Evolutionary conservation across 2,888 invertebrate species (phyloP).

Genomic region (Rotaria sp.): DNA sequence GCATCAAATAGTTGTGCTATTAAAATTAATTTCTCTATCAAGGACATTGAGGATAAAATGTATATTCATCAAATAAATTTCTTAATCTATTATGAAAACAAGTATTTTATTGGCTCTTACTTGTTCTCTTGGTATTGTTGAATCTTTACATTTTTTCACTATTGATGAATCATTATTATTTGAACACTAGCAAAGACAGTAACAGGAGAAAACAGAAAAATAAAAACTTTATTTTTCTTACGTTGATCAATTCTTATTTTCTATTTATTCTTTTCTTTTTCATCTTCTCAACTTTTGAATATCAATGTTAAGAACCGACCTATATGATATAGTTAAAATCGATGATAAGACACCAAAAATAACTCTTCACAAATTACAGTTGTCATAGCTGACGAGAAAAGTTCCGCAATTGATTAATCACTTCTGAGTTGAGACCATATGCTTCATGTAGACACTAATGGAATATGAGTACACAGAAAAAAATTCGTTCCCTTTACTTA

Average conservation of each 20-base stretch:
- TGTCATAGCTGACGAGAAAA: too few relatives aligned
- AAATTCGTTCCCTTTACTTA: too few relatives aligned
- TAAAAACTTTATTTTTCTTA: background rate
- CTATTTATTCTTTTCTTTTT: constrained; percentile 26
- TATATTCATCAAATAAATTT: constrained; percentile 94
- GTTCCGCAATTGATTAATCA: too few relatives aligned
- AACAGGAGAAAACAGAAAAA: background rate
- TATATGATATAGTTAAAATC: too few relatives aligned
- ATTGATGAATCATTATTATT: background rate
- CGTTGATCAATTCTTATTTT: background rate
- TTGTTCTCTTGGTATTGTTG: constrained; percentile 74
- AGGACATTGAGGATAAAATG: constrained; percentile 95
- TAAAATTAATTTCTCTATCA: constrained; percentile 90
- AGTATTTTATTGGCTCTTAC: constrained; percentile 49
- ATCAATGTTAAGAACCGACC: too few relatives aligned
- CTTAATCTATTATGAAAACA: constrained; percentile 77
- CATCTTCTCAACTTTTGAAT: background rate
- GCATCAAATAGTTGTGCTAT: constrained; percentile 96
- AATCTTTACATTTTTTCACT: constrained; percentile 85
- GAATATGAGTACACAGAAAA: too few relatives aligned
- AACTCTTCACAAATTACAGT: too few relatives aligned
- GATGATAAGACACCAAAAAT: too few relatives aligned
- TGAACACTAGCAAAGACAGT: background rate
- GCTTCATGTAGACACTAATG: too few relatives aligned
- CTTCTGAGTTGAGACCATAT: too few relatives aligned